Percentiles rank a stretch among this genome's conserved stretches.
These are phyloP conservation scores for Scomber colias DNA, from an alignment of 2,113 vertebrate species.

Conservation along the genomic window DNA sequence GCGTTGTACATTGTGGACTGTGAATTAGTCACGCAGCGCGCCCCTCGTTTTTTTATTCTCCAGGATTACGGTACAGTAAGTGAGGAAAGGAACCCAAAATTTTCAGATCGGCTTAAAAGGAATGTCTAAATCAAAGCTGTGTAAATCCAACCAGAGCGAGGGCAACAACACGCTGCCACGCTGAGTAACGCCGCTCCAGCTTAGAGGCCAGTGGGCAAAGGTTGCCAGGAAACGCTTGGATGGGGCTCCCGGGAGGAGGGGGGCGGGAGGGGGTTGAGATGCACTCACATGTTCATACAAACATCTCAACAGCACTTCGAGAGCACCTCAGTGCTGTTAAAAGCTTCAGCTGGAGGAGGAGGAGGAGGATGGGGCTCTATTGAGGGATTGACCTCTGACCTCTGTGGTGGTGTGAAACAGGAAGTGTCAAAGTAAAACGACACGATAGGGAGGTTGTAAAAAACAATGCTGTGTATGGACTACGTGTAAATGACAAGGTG, in stretches of 20 bases:
- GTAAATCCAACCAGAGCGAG: conserved; percentile 52
- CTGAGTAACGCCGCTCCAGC: conserved; percentile 39
- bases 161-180: conserved; percentile 34
- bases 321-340: conserved; percentile 9
- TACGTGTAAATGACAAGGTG: background rate
- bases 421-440: conserved; percentile 44
- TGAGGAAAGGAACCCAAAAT: conserved; percentile 37
- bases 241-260: background rate
- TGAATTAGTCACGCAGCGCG: conserved; percentile 6
- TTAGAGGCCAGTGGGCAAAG: conserved; percentile 68
- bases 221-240: conserved; percentile 64
- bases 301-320: conserved; percentile 15
- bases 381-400: conserved; percentile 42
- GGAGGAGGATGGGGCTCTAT: background rate
- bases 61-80: conserved; percentile 41
- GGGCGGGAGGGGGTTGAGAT: conserved; percentile 40
- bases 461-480: conserved; percentile 4
- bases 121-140: conserved; percentile 58
- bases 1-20: background rate
- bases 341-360: background rate
- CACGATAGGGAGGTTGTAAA: conserved; percentile 40
- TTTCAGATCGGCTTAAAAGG: conserved; percentile 43
- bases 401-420: conserved; percentile 32
- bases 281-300: conserved; percentile 24
- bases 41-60: conserved; percentile 32